Percentiles rank a stretch among this genome's conserved stretches.
Evolutionary conservation across 2,797 vertebrate genomes (phyloP).

Genomic region (Mustela erminea): DNA sequence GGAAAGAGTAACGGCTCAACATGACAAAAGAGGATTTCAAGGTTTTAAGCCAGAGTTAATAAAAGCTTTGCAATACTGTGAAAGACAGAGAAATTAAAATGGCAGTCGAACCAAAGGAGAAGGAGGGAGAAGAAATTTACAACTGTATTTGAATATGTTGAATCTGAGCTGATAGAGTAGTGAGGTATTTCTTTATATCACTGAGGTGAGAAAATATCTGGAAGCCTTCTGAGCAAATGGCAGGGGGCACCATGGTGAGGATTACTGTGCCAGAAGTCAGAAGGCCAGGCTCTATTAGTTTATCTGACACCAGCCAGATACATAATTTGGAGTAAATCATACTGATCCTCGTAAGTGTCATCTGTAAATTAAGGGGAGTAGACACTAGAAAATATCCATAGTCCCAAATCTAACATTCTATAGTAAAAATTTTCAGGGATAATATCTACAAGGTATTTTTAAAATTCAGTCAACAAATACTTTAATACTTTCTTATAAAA

Average conservation of each 20-base stretch:
- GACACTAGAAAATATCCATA: background rate
- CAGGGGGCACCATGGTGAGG: background rate
- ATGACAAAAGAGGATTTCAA: background rate
- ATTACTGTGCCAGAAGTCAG: background rate
- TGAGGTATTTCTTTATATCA: constrained; percentile 6
- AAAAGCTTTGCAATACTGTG: background rate
- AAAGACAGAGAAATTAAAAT: background rate
- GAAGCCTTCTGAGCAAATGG: background rate
- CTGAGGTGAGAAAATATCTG: background rate
- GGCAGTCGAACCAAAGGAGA: background rate
- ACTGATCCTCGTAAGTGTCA: background rate
- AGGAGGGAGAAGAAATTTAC: background rate
- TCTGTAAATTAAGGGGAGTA: background rate
- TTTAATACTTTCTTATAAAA: constrained; percentile 43
- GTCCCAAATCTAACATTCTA: constrained; percentile 11
- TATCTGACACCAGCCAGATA: background rate
- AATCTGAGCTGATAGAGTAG: background rate
- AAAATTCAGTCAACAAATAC: constrained; percentile 26
- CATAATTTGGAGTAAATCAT: background rate
- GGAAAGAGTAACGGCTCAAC: background rate
- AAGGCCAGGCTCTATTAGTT: background rate
- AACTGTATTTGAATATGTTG: background rate
- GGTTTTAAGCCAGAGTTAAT: background rate
- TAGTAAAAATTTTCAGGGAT: constrained; percentile 10
- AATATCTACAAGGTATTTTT: constrained; percentile 12